phyloP scores from a whole-genome alignment of 1,140 invertebrate species.

The Dufourea novaeangliae region DNA sequence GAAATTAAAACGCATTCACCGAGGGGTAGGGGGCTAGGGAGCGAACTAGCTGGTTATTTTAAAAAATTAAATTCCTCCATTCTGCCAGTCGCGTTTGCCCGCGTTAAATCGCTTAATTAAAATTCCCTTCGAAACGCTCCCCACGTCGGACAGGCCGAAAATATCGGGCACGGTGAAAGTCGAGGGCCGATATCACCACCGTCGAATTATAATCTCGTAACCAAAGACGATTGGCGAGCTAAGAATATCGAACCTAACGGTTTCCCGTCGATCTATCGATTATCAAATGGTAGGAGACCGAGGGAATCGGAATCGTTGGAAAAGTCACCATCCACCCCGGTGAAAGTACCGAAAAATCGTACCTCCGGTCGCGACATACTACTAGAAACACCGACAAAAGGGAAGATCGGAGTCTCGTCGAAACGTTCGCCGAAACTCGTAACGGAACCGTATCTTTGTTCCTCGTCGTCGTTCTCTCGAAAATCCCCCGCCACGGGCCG shows the following conservation, averaged over 20 bases:
- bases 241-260: no score
- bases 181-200: no score
- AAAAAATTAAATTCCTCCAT: slow-evolving; percentile 39
- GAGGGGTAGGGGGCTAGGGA: no score
- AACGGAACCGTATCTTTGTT: neutral
- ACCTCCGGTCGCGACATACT: no score
- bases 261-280: no score
- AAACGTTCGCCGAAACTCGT: slow-evolving; percentile 6
- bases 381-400: neutral
- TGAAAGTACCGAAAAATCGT: neutral
- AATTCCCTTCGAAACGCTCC: neutral
- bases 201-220: neutral
- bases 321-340: neutral
- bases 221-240: no score
- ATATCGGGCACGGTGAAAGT: neutral
- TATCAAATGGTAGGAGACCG: no score
- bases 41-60: slow-evolving; percentile 1
- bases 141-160: neutral
- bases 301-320: neutral
- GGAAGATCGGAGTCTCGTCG: neutral
- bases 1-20: slow-evolving; percentile 44
- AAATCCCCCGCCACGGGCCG: slow-evolving; percentile 18
- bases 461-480: neutral
- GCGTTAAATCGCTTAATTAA: slow-evolving; percentile 33
- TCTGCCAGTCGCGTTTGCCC: neutral